These are phyloP conservation scores for Coremacera marginata DNA, from an alignment of 2,888 invertebrate genomes.

Conservation along the genomic window DNA sequence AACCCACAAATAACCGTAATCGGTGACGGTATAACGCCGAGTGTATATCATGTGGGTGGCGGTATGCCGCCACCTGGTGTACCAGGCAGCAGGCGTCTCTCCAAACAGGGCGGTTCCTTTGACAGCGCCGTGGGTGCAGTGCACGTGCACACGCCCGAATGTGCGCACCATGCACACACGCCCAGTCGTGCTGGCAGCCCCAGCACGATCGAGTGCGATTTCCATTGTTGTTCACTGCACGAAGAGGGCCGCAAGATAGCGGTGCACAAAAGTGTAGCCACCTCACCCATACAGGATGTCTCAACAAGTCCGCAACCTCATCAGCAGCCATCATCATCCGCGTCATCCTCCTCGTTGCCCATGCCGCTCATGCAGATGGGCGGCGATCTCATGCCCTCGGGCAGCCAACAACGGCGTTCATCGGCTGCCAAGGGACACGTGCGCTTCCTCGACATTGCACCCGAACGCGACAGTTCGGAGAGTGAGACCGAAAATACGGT, in stretches of 20 bases:
- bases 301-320: constrained; percentile 77
- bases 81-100: constrained; percentile 69
- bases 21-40: constrained; percentile 87
- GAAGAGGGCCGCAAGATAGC: constrained; percentile 93
- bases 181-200: constrained; percentile 78
- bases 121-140: constrained; percentile 77
- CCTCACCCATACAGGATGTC: constrained; percentile 90
- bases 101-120: constrained; percentile 76
- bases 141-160: constrained; percentile 87
- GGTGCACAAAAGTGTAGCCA: constrained; percentile 92
- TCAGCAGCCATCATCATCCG: constrained; percentile 51
- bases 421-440: constrained; percentile 81
- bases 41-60: constrained; percentile 69
- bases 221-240: constrained; percentile 95
- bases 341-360: constrained; percentile 58
- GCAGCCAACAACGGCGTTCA: constrained; percentile 68
- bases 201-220: constrained; percentile 86
- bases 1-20: constrained; percentile 94
- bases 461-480: constrained; percentile 89
- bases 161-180: constrained; percentile 79
- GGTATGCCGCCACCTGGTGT: constrained; percentile 54
- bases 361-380: constrained; percentile 68
- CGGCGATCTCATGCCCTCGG: constrained; percentile 68
- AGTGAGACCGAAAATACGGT: constrained; percentile 94
- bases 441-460: constrained; percentile 83